A percentile compares a stretch with the other conserved stretches of the same genome.
Evolutionary conservation across 2,113 vertebrate species (phyloP).

Genomic region (Delphinapterus leucas): DNA sequence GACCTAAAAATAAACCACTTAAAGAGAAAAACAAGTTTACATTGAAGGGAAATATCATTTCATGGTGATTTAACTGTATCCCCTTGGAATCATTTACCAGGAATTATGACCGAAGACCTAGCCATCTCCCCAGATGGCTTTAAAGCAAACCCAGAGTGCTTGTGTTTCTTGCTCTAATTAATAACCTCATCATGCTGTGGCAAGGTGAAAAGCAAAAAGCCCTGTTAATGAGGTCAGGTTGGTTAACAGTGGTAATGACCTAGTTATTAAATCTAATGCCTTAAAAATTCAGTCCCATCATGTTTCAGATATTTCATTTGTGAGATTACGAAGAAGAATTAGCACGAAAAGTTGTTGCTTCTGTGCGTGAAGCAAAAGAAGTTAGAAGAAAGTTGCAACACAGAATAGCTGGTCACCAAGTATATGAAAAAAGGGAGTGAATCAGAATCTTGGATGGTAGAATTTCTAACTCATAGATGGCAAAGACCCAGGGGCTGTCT

Average conservation of each 20-base stretch:
- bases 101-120: conserved; percentile 52
- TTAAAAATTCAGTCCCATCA: conserved; percentile 21
- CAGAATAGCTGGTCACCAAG: neutral
- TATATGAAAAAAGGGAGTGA: neutral
- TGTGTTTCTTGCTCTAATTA: conserved; percentile 49
- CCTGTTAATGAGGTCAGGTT: conserved; percentile 27
- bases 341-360: neutral
- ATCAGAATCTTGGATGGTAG: neutral
- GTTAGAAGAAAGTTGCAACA: conserved; percentile 11
- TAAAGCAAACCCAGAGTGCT: conserved; percentile 55
- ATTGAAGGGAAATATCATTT: conserved; percentile 39
- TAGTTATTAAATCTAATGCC: neutral
- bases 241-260: conserved; percentile 9
- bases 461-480: neutral
- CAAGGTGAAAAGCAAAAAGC: conserved; percentile 62
- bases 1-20: neutral
- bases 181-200: conserved; percentile 62
- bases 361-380: neutral
- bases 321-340: conserved; percentile 24
- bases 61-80: conserved; percentile 63
- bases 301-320: conserved; percentile 25
- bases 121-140: neutral
- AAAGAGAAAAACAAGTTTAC: conserved; percentile 28
- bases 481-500: neutral
- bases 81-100: conserved; percentile 51